These are phyloP conservation scores for Drosophila dunni DNA, from an alignment of 1,140 invertebrate species.

Conservation along the genomic window DNA sequence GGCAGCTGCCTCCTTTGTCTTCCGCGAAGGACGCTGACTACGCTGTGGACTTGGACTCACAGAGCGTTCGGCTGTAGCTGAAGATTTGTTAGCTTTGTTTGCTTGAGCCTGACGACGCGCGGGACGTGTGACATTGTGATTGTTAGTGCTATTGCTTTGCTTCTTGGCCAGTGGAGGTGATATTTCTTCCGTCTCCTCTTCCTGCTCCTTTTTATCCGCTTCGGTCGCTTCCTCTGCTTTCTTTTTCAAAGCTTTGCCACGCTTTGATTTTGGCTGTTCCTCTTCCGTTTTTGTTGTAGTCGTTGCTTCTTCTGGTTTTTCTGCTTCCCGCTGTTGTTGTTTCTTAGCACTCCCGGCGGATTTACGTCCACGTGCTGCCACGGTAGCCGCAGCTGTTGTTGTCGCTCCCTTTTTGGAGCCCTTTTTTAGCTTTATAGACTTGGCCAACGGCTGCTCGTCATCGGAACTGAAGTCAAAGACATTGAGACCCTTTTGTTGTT, in stretches of 20 bases:
- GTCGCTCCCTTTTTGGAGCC: slow-evolving; percentile 55
- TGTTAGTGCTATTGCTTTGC: slow-evolving; percentile 16
- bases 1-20: slow-evolving; percentile 91
- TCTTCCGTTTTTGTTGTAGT: neutral
- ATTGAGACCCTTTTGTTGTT: slow-evolving; percentile 63
- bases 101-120: slow-evolving; percentile 52
- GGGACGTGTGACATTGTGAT: slow-evolving; percentile 40
- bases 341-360: slow-evolving; percentile 47
- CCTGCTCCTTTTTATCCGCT: slow-evolving; percentile 22
- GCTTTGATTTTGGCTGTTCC: slow-evolving; percentile 17
- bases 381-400: slow-evolving; percentile 19
- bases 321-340: slow-evolving; percentile 5
- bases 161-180: slow-evolving; percentile 62
- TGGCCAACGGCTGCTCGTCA: slow-evolving; percentile 84
- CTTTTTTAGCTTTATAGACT: slow-evolving; percentile 82
- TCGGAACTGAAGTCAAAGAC: slow-evolving; percentile 85
- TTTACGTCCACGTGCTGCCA: slow-evolving; percentile 60
- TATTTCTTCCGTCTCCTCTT: slow-evolving; percentile 43
- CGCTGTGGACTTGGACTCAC: slow-evolving; percentile 52
- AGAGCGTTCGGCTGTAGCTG: slow-evolving; percentile 23
- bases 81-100: slow-evolving; percentile 37
- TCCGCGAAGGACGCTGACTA: slow-evolving; percentile 87
- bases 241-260: slow-evolving; percentile 34
- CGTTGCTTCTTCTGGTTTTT: slow-evolving; percentile 2
- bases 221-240: slow-evolving; percentile 22